phyloP scores from a whole-genome alignment of 2,113 vertebrate genomes.

The Melanerpes formicivorus region DNA sequence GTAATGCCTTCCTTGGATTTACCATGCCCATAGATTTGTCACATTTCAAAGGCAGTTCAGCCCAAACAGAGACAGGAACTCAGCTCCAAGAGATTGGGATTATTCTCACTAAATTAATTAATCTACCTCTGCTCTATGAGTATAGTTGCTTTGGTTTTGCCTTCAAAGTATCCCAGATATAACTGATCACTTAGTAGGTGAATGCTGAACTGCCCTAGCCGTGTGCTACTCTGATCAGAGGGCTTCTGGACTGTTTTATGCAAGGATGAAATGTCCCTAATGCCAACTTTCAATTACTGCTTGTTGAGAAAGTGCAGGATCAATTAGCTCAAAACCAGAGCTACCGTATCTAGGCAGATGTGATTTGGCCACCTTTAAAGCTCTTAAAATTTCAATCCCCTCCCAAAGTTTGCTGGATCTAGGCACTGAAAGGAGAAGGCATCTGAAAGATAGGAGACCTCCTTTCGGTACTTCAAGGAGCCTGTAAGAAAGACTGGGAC shows the following conservation, averaged over 20 bases:
- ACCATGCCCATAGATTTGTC: background rate
- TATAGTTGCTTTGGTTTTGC: background rate
- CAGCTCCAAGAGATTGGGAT: background rate
- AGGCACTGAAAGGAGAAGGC: background rate
- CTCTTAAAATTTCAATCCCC: background rate
- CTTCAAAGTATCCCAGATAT: background rate
- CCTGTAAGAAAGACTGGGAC: too few species aligned
- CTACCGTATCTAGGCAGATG: background rate
- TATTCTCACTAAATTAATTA: background rate
- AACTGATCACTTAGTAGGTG: background rate
- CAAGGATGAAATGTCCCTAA: background rate
- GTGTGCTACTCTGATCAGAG: background rate
- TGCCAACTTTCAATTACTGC: background rate
- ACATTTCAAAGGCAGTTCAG: background rate
- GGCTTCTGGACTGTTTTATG: background rate
- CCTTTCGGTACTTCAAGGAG: too few species aligned
- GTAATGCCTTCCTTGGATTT: background rate
- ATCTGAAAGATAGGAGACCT: background rate
- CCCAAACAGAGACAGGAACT: background rate
- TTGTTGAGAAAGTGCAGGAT: background rate
- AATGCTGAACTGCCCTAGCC: background rate
- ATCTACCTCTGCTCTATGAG: background rate
- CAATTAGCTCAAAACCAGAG: background rate
- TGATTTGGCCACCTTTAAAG: background rate
- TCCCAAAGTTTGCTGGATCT: background rate